These are phyloP conservation scores for Rhabdophis nuchalis DNA, from an alignment of 2,797 vertebrate species.

Conservation along the genomic window DNA sequence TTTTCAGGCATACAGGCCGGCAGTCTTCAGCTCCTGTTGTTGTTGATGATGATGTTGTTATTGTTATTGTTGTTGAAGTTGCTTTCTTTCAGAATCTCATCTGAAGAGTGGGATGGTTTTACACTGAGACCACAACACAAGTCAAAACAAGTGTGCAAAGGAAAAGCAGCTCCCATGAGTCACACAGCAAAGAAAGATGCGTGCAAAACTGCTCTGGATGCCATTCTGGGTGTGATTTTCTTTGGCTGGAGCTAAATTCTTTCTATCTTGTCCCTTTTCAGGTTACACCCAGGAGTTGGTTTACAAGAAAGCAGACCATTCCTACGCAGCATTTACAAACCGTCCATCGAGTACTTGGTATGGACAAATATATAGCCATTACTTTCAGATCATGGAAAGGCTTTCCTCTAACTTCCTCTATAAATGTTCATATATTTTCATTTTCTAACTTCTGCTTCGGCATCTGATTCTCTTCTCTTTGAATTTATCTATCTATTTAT, in stretches of 20 bases:
- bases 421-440: neutral
- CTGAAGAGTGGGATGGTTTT: neutral
- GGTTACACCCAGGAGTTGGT: no score
- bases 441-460: neutral
- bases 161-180: neutral
- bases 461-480: no score
- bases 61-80: neutral
- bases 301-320: no score
- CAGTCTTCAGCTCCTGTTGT: neutral
- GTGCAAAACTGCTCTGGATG: no score
- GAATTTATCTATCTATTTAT: no score
- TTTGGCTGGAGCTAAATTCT: neutral
- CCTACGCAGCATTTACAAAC: no score
- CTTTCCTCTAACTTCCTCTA: no score
- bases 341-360: no score
- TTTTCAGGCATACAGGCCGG: neutral
- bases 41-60: no score
- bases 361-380: no score
- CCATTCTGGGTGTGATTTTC: neutral
- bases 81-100: neutral
- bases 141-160: neutral
- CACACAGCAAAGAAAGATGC: neutral
- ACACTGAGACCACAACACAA: neutral
- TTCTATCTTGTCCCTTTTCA: no score
- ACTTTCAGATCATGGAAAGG: no score